phyloP scores from a whole-genome alignment of 2,113 vertebrate species.

The Mystacornis crossleyi region DNA sequence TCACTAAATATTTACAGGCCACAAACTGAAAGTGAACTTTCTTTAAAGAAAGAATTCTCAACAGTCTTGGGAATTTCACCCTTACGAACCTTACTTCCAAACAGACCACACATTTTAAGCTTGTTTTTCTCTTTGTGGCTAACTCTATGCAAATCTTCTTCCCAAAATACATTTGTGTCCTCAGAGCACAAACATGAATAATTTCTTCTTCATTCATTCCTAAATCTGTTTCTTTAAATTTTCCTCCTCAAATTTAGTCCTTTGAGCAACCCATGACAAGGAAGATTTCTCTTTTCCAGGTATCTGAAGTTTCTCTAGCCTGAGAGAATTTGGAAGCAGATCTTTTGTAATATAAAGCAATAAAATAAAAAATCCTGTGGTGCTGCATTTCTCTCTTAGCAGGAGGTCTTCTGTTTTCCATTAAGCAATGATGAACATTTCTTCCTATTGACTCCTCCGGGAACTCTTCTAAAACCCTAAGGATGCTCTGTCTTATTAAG shows the following conservation, averaged over 20 bases:
- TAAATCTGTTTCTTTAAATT: background rate
- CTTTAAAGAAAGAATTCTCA: background rate
- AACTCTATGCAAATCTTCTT: background rate
- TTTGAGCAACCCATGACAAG: background rate
- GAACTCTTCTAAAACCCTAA: background rate
- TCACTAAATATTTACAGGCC: background rate
- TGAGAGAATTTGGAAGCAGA: background rate
- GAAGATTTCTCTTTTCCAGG: background rate
- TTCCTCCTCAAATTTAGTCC: background rate
- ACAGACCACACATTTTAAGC: background rate
- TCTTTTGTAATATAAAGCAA: background rate
- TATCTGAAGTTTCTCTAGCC: background rate
- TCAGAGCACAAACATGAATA: background rate
- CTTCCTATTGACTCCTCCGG: background rate
- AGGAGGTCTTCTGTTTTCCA: background rate
- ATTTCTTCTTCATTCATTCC: background rate
- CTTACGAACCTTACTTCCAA: background rate
- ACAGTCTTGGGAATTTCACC: background rate
- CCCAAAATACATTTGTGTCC: background rate
- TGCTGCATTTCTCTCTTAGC: background rate
- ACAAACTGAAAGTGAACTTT: background rate
- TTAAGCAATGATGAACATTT: conserved; percentile 23
- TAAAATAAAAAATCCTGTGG: background rate
- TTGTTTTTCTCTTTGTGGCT: background rate
- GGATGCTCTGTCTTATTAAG: background rate